Conservation (phyloP, 2,797 vertebrate genomes). For the Jordanella pulchra region DNA sequence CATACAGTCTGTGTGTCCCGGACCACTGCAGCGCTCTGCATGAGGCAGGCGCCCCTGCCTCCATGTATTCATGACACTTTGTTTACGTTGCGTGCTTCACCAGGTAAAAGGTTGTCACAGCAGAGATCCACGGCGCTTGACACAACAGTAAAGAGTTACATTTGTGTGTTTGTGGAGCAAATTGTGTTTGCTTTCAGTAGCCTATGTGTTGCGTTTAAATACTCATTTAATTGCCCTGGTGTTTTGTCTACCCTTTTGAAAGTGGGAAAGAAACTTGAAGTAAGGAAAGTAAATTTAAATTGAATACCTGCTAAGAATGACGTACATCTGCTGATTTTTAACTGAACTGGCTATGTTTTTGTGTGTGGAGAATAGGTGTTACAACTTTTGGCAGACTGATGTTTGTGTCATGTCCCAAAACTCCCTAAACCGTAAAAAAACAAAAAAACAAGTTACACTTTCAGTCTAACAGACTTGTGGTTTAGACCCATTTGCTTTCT, state of each 20-base stretch:
- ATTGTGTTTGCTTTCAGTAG: background rate
- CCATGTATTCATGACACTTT: background rate
- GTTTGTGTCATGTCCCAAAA: background rate
- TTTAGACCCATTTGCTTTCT: no score
- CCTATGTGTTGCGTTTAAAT: background rate
- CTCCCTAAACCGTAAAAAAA: background rate
- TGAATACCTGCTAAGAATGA: background rate
- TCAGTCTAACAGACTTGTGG: no score
- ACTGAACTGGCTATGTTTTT: background rate
- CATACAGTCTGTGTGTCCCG: background rate
- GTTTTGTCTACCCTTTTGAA: background rate
- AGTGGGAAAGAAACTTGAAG: background rate
- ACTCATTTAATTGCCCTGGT: background rate
- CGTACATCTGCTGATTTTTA: background rate
- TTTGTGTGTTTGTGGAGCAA: background rate
- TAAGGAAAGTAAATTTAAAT: background rate
- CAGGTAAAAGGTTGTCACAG: slow-evolving; percentile 5
- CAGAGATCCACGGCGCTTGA: background rate
- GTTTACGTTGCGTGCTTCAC: slow-evolving; percentile 6
- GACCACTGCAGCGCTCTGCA: slow-evolving; percentile 4
- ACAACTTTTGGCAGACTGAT: background rate
- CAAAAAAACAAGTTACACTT: no score
- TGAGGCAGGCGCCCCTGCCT: background rate
- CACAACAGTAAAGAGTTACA: background rate
- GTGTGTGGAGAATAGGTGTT: background rate